Evolutionary conservation across 2,888 invertebrate species (phyloP), one percentile per base, ranked within the genome.

Genomic region (Cecidostiba fungosa): DNA sequence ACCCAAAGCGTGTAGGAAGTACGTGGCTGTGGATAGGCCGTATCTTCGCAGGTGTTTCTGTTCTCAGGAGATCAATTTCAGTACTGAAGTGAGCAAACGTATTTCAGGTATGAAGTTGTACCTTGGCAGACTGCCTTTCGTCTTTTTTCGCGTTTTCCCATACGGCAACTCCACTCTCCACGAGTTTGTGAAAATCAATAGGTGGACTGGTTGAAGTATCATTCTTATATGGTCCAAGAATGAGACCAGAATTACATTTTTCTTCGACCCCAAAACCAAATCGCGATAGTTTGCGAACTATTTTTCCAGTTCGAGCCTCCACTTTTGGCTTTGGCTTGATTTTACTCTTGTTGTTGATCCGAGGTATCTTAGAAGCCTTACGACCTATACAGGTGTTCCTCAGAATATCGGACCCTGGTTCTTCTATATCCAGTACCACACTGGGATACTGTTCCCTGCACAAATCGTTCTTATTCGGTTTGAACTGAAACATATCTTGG

Each of bases 1-100:
- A 0, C 95, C 95, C 36, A 95, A 90, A 0, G 94, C 95, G 84
- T 93, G 91, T 1, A 94, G 88, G 86, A 95, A 94, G 88, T 94
- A 93, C 0, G 94, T 93, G 39, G 94, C 93, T 0, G 94, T 93
- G 0, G 92, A 89, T 10, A 95, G 89, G 0, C 93, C 94, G 88
- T 94, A 95, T 74, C 94, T 90, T 85, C 95, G 91, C 19, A 92
- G 92, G 87, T 94, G 94, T 77, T 84, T 89, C n/a, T 70, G 79
- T 54, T n/a, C 8, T 36, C 32, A 16, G 4, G 62, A 16, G 1
- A 16, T 36, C n/a, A 70, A 43, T 19, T n/a, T 72, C 23, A 23
- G 39, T n/a, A 8, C 43, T 3, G 1, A 23, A 23, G 29, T 26
- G 29, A n/a, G 54, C 6, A 19, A 6, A 1, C 5, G 6, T 59